Evolutionary conservation across 2,888 invertebrate species (phyloP), one percentile per base, ranked within the genome.

Genomic region (Stegana nigrithorax): DNA sequence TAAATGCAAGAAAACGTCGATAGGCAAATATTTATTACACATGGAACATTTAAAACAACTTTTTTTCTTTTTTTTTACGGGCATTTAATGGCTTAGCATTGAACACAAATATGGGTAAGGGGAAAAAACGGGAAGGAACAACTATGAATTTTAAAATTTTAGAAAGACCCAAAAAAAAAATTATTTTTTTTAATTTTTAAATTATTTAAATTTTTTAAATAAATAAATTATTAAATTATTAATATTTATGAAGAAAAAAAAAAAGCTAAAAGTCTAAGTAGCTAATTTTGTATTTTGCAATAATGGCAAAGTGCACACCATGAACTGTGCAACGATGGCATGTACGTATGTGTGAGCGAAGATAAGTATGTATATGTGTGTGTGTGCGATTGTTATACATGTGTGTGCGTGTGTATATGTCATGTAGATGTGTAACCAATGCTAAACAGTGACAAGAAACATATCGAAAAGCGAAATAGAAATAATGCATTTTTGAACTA

Each of bases 401-500:
- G 45, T 32, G 17, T 39, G 14, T 42, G 21, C 7, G 45, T 26
- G 17, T 42, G 50, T 51, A 23, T 36, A 27, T 39, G 7, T 45
- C 17, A 8, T 44, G 12, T 44, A 44, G 8, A 14, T 44, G 8
- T 44, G 8, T 44, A 14, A 17, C 3, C 17, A 8, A 44, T 14
- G 17, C n/a, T 8, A 44, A 44, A 17, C 12, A 19, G 17, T 56
- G 21, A 17, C 12, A 32, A 17, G 12, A 39, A 60, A 42, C 42
- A 25, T 29, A 42, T 17, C n/a, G n/a, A n/a, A 44, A 21, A 53
- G 53, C 17, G 36, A 53, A 21, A 42, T 32, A 21, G 17, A 45
- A 25, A 55, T 26, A 50, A 60, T 27, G 23, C 60, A 25, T 57
- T n/a, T 39, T 27, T 27, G 47, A 71, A 69, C 82, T 81, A 70